Evolutionary conservation across 2,888 invertebrate species (phyloP).

Genomic region (Fabriciana adippe): DNA sequence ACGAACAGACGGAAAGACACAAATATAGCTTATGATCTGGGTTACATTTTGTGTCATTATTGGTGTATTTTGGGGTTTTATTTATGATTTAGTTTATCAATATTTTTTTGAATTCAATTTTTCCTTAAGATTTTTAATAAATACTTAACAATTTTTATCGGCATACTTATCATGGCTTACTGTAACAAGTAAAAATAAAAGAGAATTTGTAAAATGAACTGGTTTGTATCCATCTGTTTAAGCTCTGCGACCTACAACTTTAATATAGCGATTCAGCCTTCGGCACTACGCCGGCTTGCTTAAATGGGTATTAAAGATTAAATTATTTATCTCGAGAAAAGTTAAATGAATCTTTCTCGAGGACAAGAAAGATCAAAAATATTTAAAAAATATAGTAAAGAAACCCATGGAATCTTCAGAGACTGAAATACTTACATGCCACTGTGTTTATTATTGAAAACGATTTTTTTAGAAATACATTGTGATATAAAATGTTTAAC

Average conservation of each 20-base stretch:
- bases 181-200: constrained; percentile 30
- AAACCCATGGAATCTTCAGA: constrained; percentile 22
- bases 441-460: constrained; percentile 19
- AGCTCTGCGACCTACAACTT: constrained; percentile 56
- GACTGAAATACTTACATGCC: constrained; percentile 14
- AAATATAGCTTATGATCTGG: too few species aligned
- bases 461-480: neutral
- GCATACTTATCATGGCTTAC: neutral
- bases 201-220: constrained; percentile 49
- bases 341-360: constrained; percentile 61
- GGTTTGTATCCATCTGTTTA: constrained; percentile 54
- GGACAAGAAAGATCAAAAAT: constrained; percentile 64
- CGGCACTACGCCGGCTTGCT: constrained; percentile 56
- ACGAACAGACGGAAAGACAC: too few species aligned
- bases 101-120: too few species aligned
- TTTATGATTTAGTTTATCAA: too few species aligned
- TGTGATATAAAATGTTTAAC: too few species aligned
- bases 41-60: too few species aligned
- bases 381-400: constrained; percentile 43
- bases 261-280: constrained; percentile 56
- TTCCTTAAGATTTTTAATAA: too few species aligned
- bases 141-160: too few species aligned
- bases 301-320: constrained; percentile 73
- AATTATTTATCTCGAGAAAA: constrained; percentile 72
- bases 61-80: too few species aligned